A percentile compares a stretch with the other conserved stretches of the same genome.
Evolutionary conservation across 2,888 invertebrate species (phyloP).

Genomic region (Phaonia tiefii): DNA sequence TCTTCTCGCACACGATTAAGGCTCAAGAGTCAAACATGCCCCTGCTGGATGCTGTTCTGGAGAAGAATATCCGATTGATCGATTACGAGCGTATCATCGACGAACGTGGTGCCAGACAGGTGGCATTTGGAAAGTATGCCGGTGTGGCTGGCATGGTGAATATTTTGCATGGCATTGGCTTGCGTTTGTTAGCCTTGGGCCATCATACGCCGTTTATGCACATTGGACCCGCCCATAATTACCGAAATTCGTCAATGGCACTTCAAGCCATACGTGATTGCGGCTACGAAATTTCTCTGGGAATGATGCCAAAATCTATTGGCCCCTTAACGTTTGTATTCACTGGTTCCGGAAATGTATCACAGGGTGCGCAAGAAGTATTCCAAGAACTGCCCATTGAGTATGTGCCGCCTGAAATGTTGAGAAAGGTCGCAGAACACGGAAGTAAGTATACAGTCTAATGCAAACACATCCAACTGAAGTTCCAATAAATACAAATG

Average conservation of each 20-base stretch:
- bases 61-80: constrained; percentile 96
- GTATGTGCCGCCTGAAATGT: constrained; percentile 96
- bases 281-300: constrained; percentile 98
- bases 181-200: constrained; percentile 93
- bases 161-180: constrained; percentile 97
- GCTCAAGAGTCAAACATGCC: constrained; percentile 99
- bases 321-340: constrained; percentile 99
- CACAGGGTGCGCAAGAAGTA: constrained; percentile 94
- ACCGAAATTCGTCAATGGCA: constrained; percentile 98
- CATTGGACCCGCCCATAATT: constrained; percentile 99
- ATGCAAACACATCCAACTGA: background rate
- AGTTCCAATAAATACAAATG: constrained; percentile 22
- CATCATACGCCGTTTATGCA: constrained; percentile 99
- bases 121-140: constrained; percentile 99
- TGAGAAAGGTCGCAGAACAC: constrained; percentile 97
- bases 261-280: constrained; percentile 98
- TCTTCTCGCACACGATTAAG: constrained; percentile 99
- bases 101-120: constrained; percentile 92
- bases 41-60: constrained; percentile 95
- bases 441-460: constrained; percentile 86
- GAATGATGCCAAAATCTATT: constrained; percentile 97
- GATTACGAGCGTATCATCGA: constrained; percentile 99
- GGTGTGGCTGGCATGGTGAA: constrained; percentile 99
- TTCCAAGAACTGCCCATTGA: constrained; percentile 98
- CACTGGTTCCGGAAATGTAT: constrained; percentile 98